A percentile compares a stretch with the other conserved stretches of the same genome.
Conservation (phyloP, 1,140 invertebrate genomes). For the Lerema accius region DNA sequence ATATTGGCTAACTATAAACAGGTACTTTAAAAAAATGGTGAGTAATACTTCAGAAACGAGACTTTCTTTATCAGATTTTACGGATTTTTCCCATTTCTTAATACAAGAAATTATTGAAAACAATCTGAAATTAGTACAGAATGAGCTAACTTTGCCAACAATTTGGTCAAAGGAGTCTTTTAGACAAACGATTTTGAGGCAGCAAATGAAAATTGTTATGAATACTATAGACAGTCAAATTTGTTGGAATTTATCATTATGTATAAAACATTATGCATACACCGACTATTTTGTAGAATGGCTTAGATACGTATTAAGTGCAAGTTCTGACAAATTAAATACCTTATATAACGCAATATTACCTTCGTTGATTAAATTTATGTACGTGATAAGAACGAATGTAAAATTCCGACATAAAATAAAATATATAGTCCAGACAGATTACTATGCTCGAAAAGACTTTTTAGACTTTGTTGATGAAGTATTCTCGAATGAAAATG, state of each 20-base stretch:
- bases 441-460: slow-evolving; percentile 41
- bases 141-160: slow-evolving; percentile 31
- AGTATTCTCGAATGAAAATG: slow-evolving; percentile 44
- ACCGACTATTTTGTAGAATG: slow-evolving; percentile 49
- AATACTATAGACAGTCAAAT: slow-evolving; percentile 46
- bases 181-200: slow-evolving; percentile 49
- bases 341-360: slow-evolving; percentile 38
- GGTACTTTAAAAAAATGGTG: slow-evolving; percentile 40
- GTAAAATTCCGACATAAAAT: slow-evolving; percentile 42
- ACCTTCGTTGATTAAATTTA: slow-evolving; percentile 37
- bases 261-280: slow-evolving; percentile 45
- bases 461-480: slow-evolving; percentile 53
- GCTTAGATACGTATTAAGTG: slow-evolving; percentile 44
- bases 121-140: slow-evolving; percentile 40
- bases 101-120: slow-evolving; percentile 43
- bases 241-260: slow-evolving; percentile 46
- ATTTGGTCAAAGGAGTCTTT: slow-evolving; percentile 46
- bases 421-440: slow-evolving; percentile 35
- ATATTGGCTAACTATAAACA: slow-evolving; percentile 40
- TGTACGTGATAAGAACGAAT: slow-evolving; percentile 43
- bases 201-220: slow-evolving; percentile 52
- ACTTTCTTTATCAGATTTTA: slow-evolving; percentile 49
- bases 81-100: slow-evolving; percentile 52
- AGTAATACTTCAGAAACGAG: slow-evolving; percentile 30
- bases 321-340: slow-evolving; percentile 25